Evolutionary conservation across 2,113 vertebrate species (phyloP).

Genomic region (Dasyurus viverrinus): DNA sequence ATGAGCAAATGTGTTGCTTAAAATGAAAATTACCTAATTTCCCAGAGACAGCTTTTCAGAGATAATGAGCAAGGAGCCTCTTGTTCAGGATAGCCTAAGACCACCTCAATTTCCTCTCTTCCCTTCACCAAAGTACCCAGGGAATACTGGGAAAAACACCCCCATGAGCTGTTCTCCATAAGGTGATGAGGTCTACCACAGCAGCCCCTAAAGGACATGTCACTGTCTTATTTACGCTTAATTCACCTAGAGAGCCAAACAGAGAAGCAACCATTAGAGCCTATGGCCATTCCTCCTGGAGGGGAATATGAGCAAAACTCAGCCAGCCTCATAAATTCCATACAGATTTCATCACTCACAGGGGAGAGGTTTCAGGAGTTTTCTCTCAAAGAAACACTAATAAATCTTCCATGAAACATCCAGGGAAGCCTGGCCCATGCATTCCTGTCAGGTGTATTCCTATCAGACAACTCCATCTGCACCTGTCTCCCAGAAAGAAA

Average conservation of each 20-base stretch:
- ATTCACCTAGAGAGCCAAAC: background rate
- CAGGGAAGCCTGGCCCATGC: background rate
- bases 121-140: background rate
- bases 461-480: background rate
- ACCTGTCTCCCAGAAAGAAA: background rate
- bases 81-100: background rate
- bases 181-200: background rate
- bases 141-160: background rate
- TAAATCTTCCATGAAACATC: conserved; percentile 40
- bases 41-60: background rate
- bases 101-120: background rate
- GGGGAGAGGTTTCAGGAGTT: background rate
- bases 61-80: background rate
- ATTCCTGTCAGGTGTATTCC: conserved; percentile 4
- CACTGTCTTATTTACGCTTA: background rate
- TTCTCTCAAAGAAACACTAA: conserved; percentile 28
- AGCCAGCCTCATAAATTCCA: background rate
- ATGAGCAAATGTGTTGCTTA: background rate
- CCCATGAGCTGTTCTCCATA: background rate
- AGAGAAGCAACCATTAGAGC: background rate
- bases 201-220: background rate
- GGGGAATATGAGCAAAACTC: background rate
- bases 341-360: background rate
- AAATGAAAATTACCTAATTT: background rate
- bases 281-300: background rate